Conservation (phyloP, 2,113 vertebrate genomes). For the Eira barbara region DNA sequence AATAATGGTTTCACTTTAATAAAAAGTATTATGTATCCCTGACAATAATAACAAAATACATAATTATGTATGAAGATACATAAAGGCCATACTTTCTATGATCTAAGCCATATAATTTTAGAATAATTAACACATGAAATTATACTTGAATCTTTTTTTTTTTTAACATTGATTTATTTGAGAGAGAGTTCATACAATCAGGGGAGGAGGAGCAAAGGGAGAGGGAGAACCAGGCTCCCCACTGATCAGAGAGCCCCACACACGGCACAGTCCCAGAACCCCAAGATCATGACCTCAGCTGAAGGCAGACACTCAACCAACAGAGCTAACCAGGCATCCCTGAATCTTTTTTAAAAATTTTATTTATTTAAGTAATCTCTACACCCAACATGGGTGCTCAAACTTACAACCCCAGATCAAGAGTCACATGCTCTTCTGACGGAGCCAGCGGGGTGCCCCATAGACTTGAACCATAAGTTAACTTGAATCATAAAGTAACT, state of each 20-base stretch:
- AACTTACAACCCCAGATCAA: neutral
- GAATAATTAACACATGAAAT: neutral
- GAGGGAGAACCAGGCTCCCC: neutral
- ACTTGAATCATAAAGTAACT: neutral
- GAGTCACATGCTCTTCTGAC: neutral
- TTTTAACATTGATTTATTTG: neutral
- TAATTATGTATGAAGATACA: neutral
- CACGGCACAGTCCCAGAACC: neutral
- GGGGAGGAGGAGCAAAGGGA: neutral
- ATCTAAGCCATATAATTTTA: neutral
- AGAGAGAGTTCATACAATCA: neutral
- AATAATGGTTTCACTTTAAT: neutral
- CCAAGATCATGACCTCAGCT: neutral
- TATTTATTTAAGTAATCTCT: neutral
- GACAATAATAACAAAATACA: neutral
- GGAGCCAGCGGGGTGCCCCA: neutral
- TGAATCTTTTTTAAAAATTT: neutral
- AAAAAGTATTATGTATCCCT: neutral
- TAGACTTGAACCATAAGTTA: neutral
- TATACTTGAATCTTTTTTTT: neutral
- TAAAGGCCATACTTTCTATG: neutral
- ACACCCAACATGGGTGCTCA: neutral
- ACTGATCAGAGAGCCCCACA: neutral
- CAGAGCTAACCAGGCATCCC: neutral
- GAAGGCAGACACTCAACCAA: neutral